Conservation (phyloP, 2,888 invertebrate species). For the Melipona beecheii region DNA sequence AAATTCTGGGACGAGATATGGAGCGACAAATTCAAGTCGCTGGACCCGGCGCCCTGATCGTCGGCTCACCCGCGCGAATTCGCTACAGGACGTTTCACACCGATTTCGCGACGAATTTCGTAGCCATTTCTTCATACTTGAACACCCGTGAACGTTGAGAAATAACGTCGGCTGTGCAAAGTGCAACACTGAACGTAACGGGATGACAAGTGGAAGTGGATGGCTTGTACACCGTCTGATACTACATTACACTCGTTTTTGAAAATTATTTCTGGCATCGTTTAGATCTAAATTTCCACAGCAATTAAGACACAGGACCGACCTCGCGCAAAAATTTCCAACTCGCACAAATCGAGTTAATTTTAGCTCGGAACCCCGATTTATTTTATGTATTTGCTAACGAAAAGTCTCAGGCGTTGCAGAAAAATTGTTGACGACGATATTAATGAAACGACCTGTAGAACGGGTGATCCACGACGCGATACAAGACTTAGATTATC, state of each 20-base stretch:
- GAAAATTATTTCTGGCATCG: neutral
- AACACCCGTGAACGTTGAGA: neutral
- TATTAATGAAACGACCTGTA: conserved; percentile 7
- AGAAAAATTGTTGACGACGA: neutral
- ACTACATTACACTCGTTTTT: neutral
- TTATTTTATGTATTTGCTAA: no score
- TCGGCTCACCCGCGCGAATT: conserved; percentile 49
- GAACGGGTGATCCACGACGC: conserved; percentile 19
- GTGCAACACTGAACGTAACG: neutral
- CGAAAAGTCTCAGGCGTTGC: no score
- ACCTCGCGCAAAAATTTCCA: no score
- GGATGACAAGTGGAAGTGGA: conserved; percentile 18
- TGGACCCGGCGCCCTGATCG: conserved; percentile 69
- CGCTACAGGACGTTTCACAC: conserved; percentile 36
- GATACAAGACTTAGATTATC: conserved; percentile 62
- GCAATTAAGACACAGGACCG: no score
- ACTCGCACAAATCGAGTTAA: no score
- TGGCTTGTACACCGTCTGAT: neutral
- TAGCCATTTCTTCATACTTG: no score
- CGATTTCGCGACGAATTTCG: neutral
- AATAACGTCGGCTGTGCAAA: neutral
- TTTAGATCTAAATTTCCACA: neutral
- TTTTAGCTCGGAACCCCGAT: no score
- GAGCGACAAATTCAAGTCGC: conserved; percentile 80
- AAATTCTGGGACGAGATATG: conserved; percentile 78